phyloP scores from a whole-genome alignment of 2,797 vertebrate genomes.

The Alexandromys oeconomus region DNA sequence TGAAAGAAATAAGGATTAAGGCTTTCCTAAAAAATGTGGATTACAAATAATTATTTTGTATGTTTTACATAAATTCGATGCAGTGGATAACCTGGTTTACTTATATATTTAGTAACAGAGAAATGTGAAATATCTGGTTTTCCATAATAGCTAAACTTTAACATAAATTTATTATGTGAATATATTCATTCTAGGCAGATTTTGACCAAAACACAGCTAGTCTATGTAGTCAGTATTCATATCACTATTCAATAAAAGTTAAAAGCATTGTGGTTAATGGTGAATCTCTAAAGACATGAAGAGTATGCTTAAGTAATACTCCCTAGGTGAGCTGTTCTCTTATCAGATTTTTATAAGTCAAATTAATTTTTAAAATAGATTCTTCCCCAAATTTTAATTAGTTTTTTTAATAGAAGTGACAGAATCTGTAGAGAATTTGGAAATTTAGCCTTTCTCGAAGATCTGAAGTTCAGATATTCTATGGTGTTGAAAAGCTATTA shows the following conservation, averaged over 20 bases:
- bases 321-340: slow-evolving; percentile 51
- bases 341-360: slow-evolving; percentile 55
- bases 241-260: slow-evolving; percentile 45
- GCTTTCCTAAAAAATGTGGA: background rate
- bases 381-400: slow-evolving; percentile 64
- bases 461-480: slow-evolving; percentile 5
- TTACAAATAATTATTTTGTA: background rate
- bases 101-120: background rate
- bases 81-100: background rate
- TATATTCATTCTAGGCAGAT: background rate
- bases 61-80: background rate
- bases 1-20: background rate
- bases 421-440: background rate
- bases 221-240: background rate
- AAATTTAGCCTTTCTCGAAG: background rate
- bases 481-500: background rate
- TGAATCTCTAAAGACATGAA: slow-evolving; percentile 27
- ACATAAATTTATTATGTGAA: background rate
- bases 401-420: slow-evolving; percentile 13
- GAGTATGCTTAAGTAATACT: slow-evolving; percentile 36
- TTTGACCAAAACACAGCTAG: background rate
- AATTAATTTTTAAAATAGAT: slow-evolving; percentile 64
- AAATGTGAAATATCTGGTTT: background rate
- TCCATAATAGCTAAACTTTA: background rate
- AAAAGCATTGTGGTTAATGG: slow-evolving; percentile 8